These are phyloP conservation scores for Myxocyprinus asiaticus DNA, from an alignment of 2,113 vertebrate genomes.

Conservation along the genomic window DNA sequence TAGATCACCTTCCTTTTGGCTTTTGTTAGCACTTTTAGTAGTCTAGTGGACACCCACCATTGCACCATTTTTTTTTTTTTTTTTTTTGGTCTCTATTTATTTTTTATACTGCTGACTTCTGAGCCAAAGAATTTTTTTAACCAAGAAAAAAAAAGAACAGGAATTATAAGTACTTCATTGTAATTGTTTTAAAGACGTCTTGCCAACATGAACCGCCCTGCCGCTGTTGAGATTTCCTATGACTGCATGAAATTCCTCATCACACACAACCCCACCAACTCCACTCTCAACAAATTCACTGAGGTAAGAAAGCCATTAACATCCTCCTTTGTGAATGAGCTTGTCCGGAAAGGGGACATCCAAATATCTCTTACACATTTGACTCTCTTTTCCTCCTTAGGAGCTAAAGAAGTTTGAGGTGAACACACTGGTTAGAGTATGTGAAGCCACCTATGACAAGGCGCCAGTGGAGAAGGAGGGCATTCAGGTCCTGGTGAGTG, in stretches of 20 bases:
- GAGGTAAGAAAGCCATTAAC: slow-evolving; percentile 79
- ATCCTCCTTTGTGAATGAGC: background rate
- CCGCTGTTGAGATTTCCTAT: slow-evolving; percentile 94
- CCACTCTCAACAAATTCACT: slow-evolving; percentile 97
- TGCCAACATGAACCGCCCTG: slow-evolving; percentile 99
- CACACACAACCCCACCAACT: slow-evolving; percentile 98
- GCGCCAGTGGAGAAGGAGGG: slow-evolving; percentile 97
- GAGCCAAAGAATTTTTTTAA: slow-evolving; percentile 76
- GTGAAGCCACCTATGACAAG: slow-evolving; percentile 96
- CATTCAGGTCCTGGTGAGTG: slow-evolving; percentile 92
- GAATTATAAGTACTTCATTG: slow-evolving; percentile 75
- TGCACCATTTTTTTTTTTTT: slow-evolving; percentile 63
- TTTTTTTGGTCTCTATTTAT: background rate
- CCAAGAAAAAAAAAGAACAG: slow-evolving; percentile 57
- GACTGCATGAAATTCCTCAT: slow-evolving; percentile 98
- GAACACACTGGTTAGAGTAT: slow-evolving; percentile 94
- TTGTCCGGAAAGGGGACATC: background rate
- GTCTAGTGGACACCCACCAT: slow-evolving; percentile 60
- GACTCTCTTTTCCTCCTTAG: slow-evolving; percentile 67
- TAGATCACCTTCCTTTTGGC: slow-evolving; percentile 55
- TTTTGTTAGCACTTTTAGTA: slow-evolving; percentile 61
- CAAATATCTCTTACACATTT: slow-evolving; percentile 12
- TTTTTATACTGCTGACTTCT: slow-evolving; percentile 72
- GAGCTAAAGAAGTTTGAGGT: slow-evolving; percentile 96
- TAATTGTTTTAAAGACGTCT: slow-evolving; percentile 76